These are phyloP conservation scores for Scyliorhinus canicula DNA, from an alignment of 2,797 vertebrate species.

Conservation along the genomic window DNA sequence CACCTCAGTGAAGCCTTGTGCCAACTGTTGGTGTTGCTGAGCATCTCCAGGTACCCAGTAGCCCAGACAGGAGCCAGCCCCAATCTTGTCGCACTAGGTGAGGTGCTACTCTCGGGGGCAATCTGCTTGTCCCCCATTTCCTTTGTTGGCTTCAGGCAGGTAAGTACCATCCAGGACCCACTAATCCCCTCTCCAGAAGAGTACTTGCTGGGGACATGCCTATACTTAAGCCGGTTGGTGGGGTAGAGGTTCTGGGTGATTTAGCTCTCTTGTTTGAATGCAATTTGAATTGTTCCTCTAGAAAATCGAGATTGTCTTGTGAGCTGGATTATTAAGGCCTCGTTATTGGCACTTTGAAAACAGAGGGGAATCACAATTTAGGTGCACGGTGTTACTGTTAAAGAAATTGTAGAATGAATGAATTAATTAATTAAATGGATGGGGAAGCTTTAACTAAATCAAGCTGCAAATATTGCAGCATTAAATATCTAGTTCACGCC, in stretches of 20 bases:
- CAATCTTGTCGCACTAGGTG: not conserved
- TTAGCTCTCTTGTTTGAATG: not conserved
- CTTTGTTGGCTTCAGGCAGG: constrained; percentile 35
- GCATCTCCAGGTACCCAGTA: constrained; percentile 4
- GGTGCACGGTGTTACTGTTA: not conserved
- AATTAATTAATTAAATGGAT: not conserved
- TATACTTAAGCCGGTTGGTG: constrained; percentile 41
- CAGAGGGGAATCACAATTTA: not conserved
- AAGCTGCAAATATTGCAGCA: not conserved
- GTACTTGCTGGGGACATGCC: constrained; percentile 37
- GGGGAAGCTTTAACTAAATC: not conserved
- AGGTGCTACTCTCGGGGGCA: constrained; percentile 20
- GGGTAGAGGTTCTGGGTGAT: constrained; percentile 32
- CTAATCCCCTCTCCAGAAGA: not conserved
- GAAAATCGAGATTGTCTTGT: not conserved
- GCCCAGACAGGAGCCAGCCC: not conserved
- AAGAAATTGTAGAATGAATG: not conserved
- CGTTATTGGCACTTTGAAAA: not conserved
- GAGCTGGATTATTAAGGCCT: not conserved
- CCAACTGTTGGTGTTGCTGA: not conserved
- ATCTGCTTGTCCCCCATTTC: not conserved
- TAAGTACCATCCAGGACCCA: not conserved
- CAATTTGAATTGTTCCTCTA: not conserved
- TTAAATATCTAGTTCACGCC: not conserved
- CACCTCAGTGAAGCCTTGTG: not conserved